These are phyloP conservation scores for Haplotaxodon microlepis DNA, from an alignment of 2,113 vertebrate species.

Conservation along the genomic window DNA sequence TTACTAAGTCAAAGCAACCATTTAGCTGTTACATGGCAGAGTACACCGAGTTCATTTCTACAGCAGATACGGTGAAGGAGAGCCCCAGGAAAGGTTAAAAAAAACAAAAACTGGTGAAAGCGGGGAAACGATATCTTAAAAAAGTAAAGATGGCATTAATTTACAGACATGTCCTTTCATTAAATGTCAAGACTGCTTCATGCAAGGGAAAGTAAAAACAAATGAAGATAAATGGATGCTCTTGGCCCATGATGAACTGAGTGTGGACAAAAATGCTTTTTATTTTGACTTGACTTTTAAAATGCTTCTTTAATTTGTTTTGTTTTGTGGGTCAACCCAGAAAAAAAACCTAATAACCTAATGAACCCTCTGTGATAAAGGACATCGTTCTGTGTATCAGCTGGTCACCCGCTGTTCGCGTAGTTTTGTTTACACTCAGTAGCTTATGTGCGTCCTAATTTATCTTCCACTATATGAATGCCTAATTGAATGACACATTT, in stretches of 20 bases:
- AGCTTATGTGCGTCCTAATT: not conserved
- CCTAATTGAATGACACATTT: not conserved
- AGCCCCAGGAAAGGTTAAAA: not conserved
- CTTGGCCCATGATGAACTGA: not conserved
- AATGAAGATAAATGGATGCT: not conserved
- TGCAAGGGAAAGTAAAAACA: not conserved
- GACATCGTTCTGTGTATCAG: not conserved
- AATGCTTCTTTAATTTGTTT: not conserved
- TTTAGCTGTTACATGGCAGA: not conserved
- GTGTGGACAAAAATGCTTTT: not conserved
- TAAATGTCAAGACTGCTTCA: not conserved
- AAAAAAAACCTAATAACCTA: not conserved
- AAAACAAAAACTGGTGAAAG: not conserved
- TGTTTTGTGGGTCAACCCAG: not conserved
- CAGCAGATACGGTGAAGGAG: not conserved
- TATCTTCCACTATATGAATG: not conserved
- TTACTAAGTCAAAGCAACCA: not conserved
- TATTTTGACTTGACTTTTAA: not conserved
- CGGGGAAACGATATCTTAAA: not conserved
- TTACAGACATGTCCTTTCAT: not conserved
- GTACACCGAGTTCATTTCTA: not conserved
- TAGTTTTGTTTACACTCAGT: not conserved
- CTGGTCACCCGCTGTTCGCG: not conserved
- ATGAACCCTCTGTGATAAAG: not conserved
- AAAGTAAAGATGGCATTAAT: not conserved